Conservation (phyloP, 2,888 invertebrate genomes). For the Cataglyphis cursor region DNA sequence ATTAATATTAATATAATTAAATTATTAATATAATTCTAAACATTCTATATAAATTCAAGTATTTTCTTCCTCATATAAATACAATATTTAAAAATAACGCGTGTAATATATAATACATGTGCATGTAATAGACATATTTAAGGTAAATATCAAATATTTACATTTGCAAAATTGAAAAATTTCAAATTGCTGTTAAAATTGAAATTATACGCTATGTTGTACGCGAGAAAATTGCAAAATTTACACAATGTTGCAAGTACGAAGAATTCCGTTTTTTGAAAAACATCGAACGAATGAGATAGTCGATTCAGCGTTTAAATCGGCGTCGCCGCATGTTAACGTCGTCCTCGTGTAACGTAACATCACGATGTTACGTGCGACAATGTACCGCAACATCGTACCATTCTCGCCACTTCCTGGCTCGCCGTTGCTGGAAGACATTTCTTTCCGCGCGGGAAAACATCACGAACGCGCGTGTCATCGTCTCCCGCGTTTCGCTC, state of each 20-base stretch:
- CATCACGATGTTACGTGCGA: conserved; percentile 44
- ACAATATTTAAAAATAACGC: not conserved
- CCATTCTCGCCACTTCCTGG: conserved; percentile 52
- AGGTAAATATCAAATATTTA: not conserved
- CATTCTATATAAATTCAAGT: not conserved
- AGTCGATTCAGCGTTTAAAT: conserved; percentile 31
- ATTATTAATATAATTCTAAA: too few relatives aligned
- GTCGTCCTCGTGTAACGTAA: conserved; percentile 60
- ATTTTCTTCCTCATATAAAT: not conserved
- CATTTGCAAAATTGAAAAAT: not conserved
- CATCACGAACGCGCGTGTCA: conserved; percentile 53
- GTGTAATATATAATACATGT: not conserved
- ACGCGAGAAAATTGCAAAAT: not conserved
- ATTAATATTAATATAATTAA: too few relatives aligned
- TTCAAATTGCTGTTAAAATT: conserved; percentile 1
- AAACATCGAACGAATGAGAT: not conserved
- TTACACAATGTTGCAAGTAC: conserved; percentile 9
- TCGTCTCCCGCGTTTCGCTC: conserved; percentile 54
- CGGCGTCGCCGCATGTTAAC: conserved; percentile 1
- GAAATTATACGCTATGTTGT: not conserved
- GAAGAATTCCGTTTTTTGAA: not conserved
- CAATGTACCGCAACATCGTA: conserved; percentile 49
- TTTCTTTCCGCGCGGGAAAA: conserved; percentile 62
- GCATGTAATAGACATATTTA: not conserved
- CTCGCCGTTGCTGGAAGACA: conserved; percentile 36